Conservation (phyloP, 2,797 vertebrate species). For the Labroides dimidiatus region DNA sequence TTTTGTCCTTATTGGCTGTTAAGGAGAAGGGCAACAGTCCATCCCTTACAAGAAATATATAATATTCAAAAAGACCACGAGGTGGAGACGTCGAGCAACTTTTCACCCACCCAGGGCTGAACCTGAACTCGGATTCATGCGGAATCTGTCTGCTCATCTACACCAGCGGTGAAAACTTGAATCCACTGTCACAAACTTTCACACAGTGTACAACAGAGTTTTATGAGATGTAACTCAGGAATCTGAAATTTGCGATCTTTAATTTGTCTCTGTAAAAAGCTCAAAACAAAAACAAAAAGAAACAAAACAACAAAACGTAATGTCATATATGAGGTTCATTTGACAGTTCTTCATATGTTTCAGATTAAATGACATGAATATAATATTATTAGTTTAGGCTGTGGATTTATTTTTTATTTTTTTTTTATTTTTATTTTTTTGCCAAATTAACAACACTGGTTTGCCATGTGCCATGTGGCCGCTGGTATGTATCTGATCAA, state of each 20-base stretch:
- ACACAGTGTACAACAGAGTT: too few species aligned
- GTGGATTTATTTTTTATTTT: background rate
- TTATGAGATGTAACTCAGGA: too few species aligned
- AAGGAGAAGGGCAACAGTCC: background rate
- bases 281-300: too few species aligned
- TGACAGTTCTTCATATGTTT: background rate
- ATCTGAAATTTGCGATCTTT: too few species aligned
- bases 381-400: background rate
- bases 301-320: too few species aligned
- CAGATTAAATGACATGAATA: background rate
- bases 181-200: too few species aligned
- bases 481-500: conserved; percentile 11
- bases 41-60: background rate
- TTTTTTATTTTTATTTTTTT: background rate
- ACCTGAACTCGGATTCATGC: background rate
- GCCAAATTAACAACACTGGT: background rate
- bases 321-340: background rate
- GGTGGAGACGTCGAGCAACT: conserved; percentile 32
- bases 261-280: too few species aligned
- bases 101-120: background rate
- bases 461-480: background rate
- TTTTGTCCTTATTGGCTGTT: too few species aligned
- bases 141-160: background rate
- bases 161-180: background rate
- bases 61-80: background rate